These are phyloP conservation scores for Goniozus legneri DNA, from an alignment of 1,140 invertebrate species.

Conservation along the genomic window DNA sequence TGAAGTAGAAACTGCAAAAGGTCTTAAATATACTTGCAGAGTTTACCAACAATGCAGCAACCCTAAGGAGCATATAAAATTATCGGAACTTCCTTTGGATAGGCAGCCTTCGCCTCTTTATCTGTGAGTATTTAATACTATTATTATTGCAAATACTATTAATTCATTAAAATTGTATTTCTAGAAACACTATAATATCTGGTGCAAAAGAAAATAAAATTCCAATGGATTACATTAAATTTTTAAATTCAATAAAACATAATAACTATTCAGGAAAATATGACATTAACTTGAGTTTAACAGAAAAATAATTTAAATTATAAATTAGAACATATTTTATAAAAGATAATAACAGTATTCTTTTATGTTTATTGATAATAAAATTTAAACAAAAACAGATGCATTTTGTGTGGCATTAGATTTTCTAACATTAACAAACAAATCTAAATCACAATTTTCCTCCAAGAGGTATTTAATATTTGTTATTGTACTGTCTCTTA, in stretches of 20 bases:
- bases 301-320: no score
- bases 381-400: no score
- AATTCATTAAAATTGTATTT: conserved; percentile 12
- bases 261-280: conserved; percentile 62
- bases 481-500: conserved; percentile 21
- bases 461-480: conserved; percentile 22
- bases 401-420: neutral
- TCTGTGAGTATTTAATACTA: conserved; percentile 41
- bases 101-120: conserved; percentile 70
- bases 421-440: conserved; percentile 26
- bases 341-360: no score
- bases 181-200: conserved; percentile 53
- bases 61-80: conserved; percentile 37
- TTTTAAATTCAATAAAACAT: conserved; percentile 61
- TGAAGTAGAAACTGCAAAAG: conserved; percentile 56
- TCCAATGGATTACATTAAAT: conserved; percentile 64
- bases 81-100: conserved; percentile 52
- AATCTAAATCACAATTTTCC: conserved; percentile 26
- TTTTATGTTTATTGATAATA: no score
- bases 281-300: conserved; percentile 28
- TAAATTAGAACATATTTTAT: no score
- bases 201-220: conserved; percentile 70
- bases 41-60: conserved; percentile 64
- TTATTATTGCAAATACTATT: neutral
- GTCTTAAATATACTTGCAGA: conserved; percentile 57